Evolutionary conservation across 2,113 vertebrate species (phyloP).

Genomic region (Motacilla tschutschensis): DNA sequence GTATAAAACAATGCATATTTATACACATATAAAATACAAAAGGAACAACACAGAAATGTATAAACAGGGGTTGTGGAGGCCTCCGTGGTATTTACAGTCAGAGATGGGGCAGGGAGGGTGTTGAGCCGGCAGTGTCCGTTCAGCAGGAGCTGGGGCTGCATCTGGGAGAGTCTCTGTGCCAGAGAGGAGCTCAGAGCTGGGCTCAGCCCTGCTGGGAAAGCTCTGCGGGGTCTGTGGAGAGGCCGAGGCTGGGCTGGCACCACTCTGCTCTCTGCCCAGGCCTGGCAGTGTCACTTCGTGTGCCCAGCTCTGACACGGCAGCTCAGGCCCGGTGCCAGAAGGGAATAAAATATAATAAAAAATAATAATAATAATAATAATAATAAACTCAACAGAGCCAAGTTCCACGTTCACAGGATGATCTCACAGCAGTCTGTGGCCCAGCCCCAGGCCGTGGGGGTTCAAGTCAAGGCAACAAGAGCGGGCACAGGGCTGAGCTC

Average conservation of each 20-base stretch:
- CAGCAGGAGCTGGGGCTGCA: not conserved
- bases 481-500: not conserved
- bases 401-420: conserved; percentile 31
- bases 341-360: conserved; percentile 47
- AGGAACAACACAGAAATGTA: conserved; percentile 73
- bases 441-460: rapidly evolving
- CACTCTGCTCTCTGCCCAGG: not conserved
- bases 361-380: not conserved
- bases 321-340: not conserved
- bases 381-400: not conserved
- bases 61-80: conserved; percentile 44
- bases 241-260: not conserved
- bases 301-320: not conserved
- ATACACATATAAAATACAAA: conserved; percentile 68
- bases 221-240: not conserved
- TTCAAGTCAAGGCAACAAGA: not conserved
- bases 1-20: conserved; percentile 72
- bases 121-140: not conserved
- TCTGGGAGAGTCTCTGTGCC: not conserved
- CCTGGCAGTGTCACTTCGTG: rapidly evolving
- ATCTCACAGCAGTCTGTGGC: not conserved
- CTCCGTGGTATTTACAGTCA: conserved; percentile 33
- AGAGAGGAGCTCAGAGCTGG: not conserved
- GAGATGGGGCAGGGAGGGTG: not conserved
- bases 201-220: not conserved